Percentiles rank a stretch among this genome's conserved stretches.
Conservation (phyloP, 2,888 invertebrate species). For the Prosapia bicincta region DNA sequence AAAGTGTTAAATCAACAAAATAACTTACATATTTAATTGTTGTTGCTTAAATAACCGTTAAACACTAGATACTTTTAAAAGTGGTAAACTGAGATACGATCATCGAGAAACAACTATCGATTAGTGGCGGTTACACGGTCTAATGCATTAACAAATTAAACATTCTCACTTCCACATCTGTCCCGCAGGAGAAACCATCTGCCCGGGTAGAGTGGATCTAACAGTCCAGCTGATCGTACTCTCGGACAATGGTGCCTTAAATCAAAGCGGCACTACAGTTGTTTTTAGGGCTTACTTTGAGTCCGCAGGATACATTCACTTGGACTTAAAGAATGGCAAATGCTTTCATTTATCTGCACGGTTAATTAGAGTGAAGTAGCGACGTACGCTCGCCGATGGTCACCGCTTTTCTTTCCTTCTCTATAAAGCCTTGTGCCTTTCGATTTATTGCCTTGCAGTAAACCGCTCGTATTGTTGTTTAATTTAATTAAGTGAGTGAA, state of each 20-base stretch:
- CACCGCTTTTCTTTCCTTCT: neutral
- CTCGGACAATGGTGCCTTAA: neutral
- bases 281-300: neutral
- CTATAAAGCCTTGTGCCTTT: too few relatives aligned
- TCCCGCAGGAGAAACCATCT: neutral
- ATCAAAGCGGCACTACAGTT: neutral
- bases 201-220: neutral
- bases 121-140: neutral
- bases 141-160: neutral
- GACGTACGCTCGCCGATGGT: neutral
- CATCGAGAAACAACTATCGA: neutral
- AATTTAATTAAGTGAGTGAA: too few relatives aligned
- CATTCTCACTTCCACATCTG: neutral
- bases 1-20: too few relatives aligned
- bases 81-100: too few relatives aligned
- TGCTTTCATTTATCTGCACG: neutral
- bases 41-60: too few relatives aligned
- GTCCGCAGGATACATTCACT: neutral
- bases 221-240: neutral
- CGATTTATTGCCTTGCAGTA: too few relatives aligned
- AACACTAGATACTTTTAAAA: too few relatives aligned
- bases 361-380: neutral
- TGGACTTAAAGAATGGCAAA: neutral
- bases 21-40: too few relatives aligned
- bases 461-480: too few relatives aligned